Evolutionary conservation across 2,113 vertebrate species (phyloP), one percentile per base, ranked within the genome.

Genomic region (Phaetusa simplex): DNA sequence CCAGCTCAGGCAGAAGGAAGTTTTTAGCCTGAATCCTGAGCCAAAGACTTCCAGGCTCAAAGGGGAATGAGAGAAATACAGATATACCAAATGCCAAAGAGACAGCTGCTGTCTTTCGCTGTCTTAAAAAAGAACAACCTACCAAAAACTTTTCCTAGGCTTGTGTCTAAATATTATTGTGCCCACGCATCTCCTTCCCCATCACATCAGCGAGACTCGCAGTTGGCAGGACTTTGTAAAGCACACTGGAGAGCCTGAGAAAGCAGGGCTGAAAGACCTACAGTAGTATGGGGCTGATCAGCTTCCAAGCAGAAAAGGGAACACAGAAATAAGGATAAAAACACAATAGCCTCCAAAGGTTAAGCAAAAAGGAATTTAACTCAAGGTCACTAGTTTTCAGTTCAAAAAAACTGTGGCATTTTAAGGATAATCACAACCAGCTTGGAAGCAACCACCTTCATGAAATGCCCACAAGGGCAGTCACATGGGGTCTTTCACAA

Each of bases 401-500:
- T 24, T 67, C 36, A 74, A 87, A 85, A 79, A 12, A 18, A 74
- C 17, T 12, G 12, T 4, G 21, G 12, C n/a, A 80, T 47, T 96
- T 88, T 42, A 93, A 71, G 20, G 11, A 64, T 7, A 67, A 52
- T 30, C 8, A 74, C 9, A 69, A 59, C 15, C 11, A 76, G 9
- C n/a, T 15, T n/a, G 27, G 61, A 87, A 82, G 34, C 18, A 82
- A 65, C 22, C 16, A 34, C 8, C 23, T 71, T 92, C 34, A 74
- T 8, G 12, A 64, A 73, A 59, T 1, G 2, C 21, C 12, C 36
- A 69, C 4, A 47, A 29, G 11, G 8, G 7, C 19, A 61, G 29
- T 40, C 9, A 24, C 34, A 53, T 0, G 0, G 8, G 2, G 14
- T 47, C 34, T 56, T 49, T 58, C 34, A 73, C 34, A 72, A 79